Conservation (phyloP, 23 tunicate species). For the Aplidium turbinatum region DNA sequence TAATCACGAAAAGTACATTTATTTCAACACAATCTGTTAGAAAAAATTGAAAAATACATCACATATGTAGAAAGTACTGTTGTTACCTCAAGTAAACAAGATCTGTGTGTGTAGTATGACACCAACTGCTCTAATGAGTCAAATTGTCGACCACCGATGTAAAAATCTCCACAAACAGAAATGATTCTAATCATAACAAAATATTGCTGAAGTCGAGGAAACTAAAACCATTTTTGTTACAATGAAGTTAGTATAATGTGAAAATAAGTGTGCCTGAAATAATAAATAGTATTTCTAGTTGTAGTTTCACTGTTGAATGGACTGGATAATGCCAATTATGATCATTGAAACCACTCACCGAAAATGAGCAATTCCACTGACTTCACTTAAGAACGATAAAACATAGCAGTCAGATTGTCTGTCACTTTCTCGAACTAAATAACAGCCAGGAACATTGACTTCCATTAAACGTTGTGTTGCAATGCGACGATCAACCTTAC, state of each 20-base stretch:
- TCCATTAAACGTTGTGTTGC: slow-evolving; percentile 73
- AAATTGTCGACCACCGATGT: slow-evolving; percentile 94
- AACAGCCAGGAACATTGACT: slow-evolving; percentile 40
- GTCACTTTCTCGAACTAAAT: slow-evolving; percentile 82
- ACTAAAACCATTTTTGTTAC: neutral
- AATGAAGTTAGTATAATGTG: neutral
- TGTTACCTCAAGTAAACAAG: slow-evolving; percentile 75
- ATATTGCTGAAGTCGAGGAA: neutral
- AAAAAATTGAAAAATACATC: no score
- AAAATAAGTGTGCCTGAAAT: neutral
- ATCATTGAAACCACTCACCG: slow-evolving; percentile 29
- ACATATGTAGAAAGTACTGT: neutral
- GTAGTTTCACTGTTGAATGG: neutral
- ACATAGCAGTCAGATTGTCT: slow-evolving; percentile 83
- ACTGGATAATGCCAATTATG: no score
- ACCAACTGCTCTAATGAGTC: slow-evolving; percentile 65
- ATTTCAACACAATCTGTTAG: no score
- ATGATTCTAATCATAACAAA: slow-evolving; percentile 61
- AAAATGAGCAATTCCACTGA: slow-evolving; percentile 79
- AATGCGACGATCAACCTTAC: slow-evolving; percentile 60
- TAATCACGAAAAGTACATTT: no score
- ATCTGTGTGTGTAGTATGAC: slow-evolving; percentile 66
- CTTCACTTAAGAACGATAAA: slow-evolving; percentile 65
- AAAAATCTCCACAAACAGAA: slow-evolving; percentile 90
- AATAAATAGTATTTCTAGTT: no score